Conservation (phyloP, 92 coral and sea anemone genomes). For the Meandrina meandrites region DNA sequence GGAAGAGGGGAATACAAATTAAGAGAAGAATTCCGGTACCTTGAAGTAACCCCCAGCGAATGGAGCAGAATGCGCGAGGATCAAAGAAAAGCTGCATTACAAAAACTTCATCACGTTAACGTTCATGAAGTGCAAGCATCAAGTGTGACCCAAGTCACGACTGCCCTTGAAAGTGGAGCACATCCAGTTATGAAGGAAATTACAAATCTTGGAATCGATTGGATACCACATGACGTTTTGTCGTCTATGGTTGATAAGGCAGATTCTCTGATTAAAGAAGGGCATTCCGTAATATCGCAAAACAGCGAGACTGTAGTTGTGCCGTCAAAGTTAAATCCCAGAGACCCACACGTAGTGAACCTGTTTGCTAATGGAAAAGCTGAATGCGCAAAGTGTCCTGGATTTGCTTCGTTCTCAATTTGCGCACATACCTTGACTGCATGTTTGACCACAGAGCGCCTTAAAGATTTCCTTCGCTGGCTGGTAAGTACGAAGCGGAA, state of each 20-base stretch:
- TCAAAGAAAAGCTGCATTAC: conserved; percentile 39
- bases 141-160: conserved; percentile 28
- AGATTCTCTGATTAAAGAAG: not conserved
- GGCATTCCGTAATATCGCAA: not conserved
- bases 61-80: conserved; percentile 50
- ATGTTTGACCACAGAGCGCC: conserved; percentile 16
- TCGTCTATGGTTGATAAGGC: conserved; percentile 31
- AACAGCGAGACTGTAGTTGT: conserved; percentile 44
- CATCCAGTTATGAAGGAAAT: conserved; percentile 39
- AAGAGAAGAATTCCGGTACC: conserved; percentile 37
- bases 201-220: conserved; percentile 22
- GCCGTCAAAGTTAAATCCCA: conserved; percentile 49
- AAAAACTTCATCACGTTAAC: conserved; percentile 30
- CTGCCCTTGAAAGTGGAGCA: conserved; percentile 13
- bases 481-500: conserved; percentile 45
- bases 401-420: conserved; percentile 32
- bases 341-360: conserved; percentile 46
- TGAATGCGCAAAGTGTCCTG: conserved; percentile 49
- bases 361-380: conserved; percentile 43
- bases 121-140: conserved; percentile 14
- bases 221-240: conserved; percentile 52
- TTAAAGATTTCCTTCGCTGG: conserved; percentile 45
- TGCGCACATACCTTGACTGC: conserved; percentile 60
- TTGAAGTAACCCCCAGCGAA: conserved; percentile 30
- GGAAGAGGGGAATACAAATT: conserved; percentile 46